Conservation (phyloP, 2,113 vertebrate species). For the Spizaetus ornatus region DNA sequence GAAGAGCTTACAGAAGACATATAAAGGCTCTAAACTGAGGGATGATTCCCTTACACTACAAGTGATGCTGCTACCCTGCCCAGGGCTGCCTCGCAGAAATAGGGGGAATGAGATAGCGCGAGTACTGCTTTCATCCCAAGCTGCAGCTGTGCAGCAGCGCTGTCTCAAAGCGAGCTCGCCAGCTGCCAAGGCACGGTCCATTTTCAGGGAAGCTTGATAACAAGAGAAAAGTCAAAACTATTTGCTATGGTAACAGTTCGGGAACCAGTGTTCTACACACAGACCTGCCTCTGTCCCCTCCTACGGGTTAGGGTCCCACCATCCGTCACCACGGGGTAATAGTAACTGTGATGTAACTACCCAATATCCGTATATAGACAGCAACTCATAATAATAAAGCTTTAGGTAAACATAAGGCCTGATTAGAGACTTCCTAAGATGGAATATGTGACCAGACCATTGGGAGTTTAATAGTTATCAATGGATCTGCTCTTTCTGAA, state of each 20-base stretch:
- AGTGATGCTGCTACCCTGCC: background rate
- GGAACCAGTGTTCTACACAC: accelerated
- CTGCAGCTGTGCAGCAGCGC: background rate
- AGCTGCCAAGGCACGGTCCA: accelerated
- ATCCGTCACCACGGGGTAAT: accelerated
- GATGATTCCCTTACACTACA: background rate
- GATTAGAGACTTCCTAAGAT: background rate
- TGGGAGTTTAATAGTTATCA: background rate
- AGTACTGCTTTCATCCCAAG: background rate
- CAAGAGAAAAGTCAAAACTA: background rate
- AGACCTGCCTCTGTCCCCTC: background rate
- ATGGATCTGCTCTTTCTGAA: background rate
- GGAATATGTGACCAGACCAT: background rate
- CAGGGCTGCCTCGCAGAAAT: background rate
- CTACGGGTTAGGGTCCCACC: accelerated
- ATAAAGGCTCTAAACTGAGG: background rate
- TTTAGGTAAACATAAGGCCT: background rate
- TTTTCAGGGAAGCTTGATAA: background rate
- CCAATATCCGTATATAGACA: background rate
- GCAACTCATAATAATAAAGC: background rate
- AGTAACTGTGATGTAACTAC: background rate
- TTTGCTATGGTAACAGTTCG: background rate
- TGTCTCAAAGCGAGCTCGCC: accelerated
- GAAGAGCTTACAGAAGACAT: background rate
- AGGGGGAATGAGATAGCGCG: accelerated